Conservation (phyloP, 2,113 vertebrate genomes). For the Heterotilapia buettikoferi region DNA sequence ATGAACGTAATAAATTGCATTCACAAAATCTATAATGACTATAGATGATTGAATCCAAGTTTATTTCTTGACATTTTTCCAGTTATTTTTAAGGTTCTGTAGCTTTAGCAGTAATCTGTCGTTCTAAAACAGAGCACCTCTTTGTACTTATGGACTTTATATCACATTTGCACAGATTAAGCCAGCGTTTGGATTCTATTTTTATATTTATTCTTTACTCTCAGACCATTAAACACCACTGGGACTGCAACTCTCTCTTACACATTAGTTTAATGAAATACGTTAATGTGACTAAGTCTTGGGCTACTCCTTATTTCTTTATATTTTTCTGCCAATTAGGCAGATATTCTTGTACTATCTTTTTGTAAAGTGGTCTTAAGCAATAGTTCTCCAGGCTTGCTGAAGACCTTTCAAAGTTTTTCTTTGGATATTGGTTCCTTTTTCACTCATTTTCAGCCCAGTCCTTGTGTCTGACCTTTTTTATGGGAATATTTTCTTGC, state of each 20-base stretch:
- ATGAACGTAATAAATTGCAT: not conserved
- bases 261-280: not conserved
- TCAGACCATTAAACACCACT: not conserved
- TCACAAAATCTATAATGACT: not conserved
- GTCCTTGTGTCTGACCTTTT: not conserved
- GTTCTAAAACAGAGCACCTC: not conserved
- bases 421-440: not conserved
- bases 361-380: not conserved
- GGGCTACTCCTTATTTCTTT: not conserved
- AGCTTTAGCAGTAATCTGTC: not conserved
- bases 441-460: not conserved
- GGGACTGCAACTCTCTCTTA: not conserved
- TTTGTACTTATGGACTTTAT: not conserved
- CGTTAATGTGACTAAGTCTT: not conserved
- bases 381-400: not conserved
- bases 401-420: not conserved
- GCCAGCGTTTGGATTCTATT: not conserved
- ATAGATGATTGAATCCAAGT: not conserved
- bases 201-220: not conserved
- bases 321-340: not conserved
- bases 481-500: not conserved
- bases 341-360: not conserved
- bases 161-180: not conserved
- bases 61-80: not conserved
- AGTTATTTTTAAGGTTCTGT: not conserved